Evolutionary conservation across 2,113 vertebrate species (phyloP), one percentile per base, ranked within the genome.

Genomic region (Strix uralensis): DNA sequence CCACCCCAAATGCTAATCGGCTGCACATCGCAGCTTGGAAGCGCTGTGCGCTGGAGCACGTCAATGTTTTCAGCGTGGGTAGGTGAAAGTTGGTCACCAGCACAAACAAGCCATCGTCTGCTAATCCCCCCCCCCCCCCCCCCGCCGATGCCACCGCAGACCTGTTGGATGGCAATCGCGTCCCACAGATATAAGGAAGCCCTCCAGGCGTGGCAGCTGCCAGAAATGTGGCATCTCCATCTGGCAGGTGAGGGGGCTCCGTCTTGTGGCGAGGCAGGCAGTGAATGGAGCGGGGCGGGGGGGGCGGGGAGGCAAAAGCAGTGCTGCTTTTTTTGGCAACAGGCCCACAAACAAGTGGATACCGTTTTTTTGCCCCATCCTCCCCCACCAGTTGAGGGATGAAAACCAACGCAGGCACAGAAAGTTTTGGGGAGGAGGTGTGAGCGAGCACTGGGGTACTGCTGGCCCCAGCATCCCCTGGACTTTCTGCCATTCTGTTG

Each of bases 91-190:
- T 66, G 62, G 54, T 69, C 54, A 51, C 52, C 38, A 62, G 85
- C 75, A 66, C 73, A 84, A 93, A 93, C 63, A 81, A 63, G 26
- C 38, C 86, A 32, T 46, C 18, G 1, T 18, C 75, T 82, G 70
- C 46, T 42, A 2, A 66, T 38, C 25, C 30, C 34, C 46, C 46
- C 46, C 7, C 6, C 36, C 1, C n/a, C n/a, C n/a, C n/a, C n/a
- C n/a, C n/a, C n/a, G n/a, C n/a, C n/a, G n/a, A 2, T 2, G 1
- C 29, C 1, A 7, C 65, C 9, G 4, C 54, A 23, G 81, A 49
- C 34, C 49, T 17, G 52, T 7, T 40, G 80, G 91, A 73, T 13
- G n/a, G 61, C 46, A 72, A 32, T 65, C 4, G 4, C 23, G 19
- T 11, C 47, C 52, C 2, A 10, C 0, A 8, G 61, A 10, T 11